These are phyloP conservation scores for Drosophila tani DNA, from an alignment of 1,140 invertebrate genomes.

Conservation along the genomic window DNA sequence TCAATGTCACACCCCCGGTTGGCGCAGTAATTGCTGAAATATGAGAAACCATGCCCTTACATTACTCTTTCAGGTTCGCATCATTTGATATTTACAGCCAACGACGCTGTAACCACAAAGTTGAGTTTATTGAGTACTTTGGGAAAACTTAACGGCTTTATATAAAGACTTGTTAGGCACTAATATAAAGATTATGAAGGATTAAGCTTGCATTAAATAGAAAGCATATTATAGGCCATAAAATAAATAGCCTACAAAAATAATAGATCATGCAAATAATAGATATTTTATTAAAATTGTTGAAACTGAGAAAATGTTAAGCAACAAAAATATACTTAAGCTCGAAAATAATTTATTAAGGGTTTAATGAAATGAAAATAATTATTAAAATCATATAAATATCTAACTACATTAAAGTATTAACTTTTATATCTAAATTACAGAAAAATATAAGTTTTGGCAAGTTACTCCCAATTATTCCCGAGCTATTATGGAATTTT, in stretches of 20 bases:
- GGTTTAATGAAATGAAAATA: too few species aligned
- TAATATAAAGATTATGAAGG: too few species aligned
- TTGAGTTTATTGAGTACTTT: slow-evolving; percentile 1
- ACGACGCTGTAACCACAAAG: not conserved
- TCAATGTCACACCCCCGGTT: slow-evolving; percentile 13
- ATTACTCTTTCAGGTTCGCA: not conserved
- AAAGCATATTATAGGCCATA: not conserved
- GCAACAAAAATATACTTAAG: too few species aligned
- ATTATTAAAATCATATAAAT: too few species aligned
- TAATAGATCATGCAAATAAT: not conserved
- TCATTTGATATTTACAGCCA: not conserved
- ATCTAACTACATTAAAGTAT: too few species aligned
- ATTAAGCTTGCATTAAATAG: not conserved
- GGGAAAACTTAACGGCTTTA: not conserved
- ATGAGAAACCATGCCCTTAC: slow-evolving; percentile 4
- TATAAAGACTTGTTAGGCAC: not conserved
- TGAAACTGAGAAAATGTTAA: not conserved
- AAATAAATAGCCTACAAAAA: not conserved
- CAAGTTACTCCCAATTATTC: too few species aligned
- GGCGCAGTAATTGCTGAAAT: not conserved
- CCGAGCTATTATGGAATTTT: not conserved
- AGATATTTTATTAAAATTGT: not conserved
- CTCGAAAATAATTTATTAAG: too few species aligned
- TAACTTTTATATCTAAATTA: too few species aligned
- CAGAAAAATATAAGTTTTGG: too few species aligned